phyloP scores from a whole-genome alignment of 2,113 vertebrate genomes.

The Burhinus bistriatus region DNA sequence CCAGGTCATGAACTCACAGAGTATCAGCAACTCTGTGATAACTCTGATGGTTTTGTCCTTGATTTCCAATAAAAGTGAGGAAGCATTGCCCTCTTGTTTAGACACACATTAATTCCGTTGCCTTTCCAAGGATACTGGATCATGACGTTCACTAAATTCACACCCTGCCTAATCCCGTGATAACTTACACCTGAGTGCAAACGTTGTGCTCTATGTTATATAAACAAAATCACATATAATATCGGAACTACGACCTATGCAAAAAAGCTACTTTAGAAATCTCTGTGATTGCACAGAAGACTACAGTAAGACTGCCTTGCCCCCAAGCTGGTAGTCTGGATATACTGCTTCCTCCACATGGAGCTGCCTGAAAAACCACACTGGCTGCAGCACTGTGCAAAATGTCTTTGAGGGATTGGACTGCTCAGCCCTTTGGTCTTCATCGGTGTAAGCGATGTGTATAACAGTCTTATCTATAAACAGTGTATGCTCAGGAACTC shows the following conservation, averaged over 20 bases:
- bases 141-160: neutral
- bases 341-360: neutral
- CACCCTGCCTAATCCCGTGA: neutral
- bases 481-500: neutral
- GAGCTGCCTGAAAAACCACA: neutral
- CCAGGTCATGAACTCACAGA: neutral
- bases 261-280: neutral
- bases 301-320: neutral
- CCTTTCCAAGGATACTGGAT: neutral
- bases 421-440: neutral
- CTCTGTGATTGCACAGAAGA: neutral
- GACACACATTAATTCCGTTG: slow-evolving; percentile 13
- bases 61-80: neutral
- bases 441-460: neutral
- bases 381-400: neutral
- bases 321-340: neutral
- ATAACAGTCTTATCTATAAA: neutral
- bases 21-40: neutral
- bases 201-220: neutral
- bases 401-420: neutral
- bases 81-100: neutral
- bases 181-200: neutral
- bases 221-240: neutral
- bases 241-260: accelerated
- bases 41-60: slow-evolving; percentile 5